phyloP scores from a whole-genome alignment of 2,797 vertebrate species.

The Pseudocheirus occidentalis region DNA sequence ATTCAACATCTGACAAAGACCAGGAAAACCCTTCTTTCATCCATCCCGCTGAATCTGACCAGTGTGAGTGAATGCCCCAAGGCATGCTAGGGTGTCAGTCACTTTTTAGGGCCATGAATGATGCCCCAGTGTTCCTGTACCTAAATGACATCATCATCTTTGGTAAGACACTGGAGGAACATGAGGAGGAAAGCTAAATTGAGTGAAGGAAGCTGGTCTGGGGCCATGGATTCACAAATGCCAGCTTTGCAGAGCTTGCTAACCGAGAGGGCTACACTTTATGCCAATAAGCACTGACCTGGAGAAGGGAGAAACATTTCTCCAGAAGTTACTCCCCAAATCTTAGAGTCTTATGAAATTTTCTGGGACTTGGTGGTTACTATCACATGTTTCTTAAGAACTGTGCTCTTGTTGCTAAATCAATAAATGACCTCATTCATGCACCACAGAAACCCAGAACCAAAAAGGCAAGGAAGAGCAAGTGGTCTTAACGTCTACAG shows the following conservation, averaged over 20 bases:
- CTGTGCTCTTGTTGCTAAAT: too few species aligned
- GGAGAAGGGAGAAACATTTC: too few species aligned
- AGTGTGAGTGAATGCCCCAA: neutral
- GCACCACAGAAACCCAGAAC: too few species aligned
- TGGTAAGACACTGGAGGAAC: neutral
- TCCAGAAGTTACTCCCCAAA: too few species aligned
- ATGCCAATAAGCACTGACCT: too few species aligned
- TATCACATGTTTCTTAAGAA: too few species aligned
- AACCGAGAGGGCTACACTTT: too few species aligned
- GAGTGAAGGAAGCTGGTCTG: neutral
- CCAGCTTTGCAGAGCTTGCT: neutral
- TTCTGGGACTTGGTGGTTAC: too few species aligned
- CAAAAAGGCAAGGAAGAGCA: too few species aligned
- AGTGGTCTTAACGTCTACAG: too few species aligned
- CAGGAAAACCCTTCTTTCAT: neutral
- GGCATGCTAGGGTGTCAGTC: neutral
- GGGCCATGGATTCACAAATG: rapidly evolving
- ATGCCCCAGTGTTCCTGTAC: neutral
- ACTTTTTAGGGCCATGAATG: neutral
- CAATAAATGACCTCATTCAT: too few species aligned
- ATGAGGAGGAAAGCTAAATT: neutral
- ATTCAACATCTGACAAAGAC: neutral
- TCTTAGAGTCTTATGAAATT: too few species aligned
- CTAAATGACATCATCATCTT: neutral
- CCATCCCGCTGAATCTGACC: neutral